phyloP scores from a whole-genome alignment of 2,888 invertebrate genomes.

The Agriopis marginaria region DNA sequence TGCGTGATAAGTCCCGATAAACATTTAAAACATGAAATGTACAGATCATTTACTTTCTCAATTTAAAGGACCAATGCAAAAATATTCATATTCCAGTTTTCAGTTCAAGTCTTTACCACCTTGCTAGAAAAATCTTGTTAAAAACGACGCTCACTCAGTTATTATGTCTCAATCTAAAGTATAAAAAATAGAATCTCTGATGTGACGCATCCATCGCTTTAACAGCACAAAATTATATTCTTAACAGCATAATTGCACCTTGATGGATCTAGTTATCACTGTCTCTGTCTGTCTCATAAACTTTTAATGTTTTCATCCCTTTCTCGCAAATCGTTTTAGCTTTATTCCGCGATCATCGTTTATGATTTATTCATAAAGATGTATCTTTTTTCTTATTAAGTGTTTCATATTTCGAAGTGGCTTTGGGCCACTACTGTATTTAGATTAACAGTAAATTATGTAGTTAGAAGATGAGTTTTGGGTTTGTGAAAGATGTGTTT shows the following conservation, averaged over 20 bases:
- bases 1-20: too few relatives aligned
- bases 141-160: conserved; percentile 22
- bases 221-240: conserved; percentile 74
- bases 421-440: conserved; percentile 68
- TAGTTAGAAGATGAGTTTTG: conserved; percentile 28
- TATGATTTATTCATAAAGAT: conserved; percentile 53
- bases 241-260: conserved; percentile 78
- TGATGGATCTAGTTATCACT: conserved; percentile 57
- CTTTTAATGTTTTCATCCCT: conserved; percentile 47
- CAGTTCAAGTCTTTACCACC: neutral
- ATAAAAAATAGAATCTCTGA: conserved; percentile 54
- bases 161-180: conserved; percentile 56
- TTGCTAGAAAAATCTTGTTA: conserved; percentile 12
- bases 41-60: too few relatives aligned
- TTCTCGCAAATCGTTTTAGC: conserved; percentile 55
- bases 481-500: neutral
- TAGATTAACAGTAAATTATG: conserved; percentile 44
- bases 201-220: conserved; percentile 68
- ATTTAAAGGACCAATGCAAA: too few relatives aligned
- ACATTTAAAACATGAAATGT: too few relatives aligned
- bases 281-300: conserved; percentile 52
- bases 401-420: conserved; percentile 60
- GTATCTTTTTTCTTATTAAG: conserved; percentile 49
- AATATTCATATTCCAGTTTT: neutral
- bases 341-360: conserved; percentile 62